Evolutionary conservation across 2,113 vertebrate genomes (phyloP).

Genomic region (Panurus biarmicus): DNA sequence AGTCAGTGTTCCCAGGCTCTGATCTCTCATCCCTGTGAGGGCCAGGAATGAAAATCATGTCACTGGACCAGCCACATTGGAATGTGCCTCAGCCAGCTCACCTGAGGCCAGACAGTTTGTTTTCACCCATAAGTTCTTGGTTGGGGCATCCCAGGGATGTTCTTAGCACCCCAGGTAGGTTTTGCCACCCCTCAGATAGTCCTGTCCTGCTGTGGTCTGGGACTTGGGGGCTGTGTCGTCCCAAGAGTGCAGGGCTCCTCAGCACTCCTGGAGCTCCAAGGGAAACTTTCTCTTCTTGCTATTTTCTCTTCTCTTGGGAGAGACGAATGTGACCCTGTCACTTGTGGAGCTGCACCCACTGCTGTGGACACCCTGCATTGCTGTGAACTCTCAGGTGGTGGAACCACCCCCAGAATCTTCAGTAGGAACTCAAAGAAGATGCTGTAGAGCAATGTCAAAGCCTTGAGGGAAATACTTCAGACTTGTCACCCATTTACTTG

Average conservation of each 20-base stretch:
- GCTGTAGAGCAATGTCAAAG: not conserved
- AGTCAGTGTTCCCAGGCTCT: not conserved
- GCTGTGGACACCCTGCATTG: not conserved
- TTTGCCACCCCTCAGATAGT: not conserved
- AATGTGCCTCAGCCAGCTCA: not conserved
- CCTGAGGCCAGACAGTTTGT: not conserved
- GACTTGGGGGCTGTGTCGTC: not conserved
- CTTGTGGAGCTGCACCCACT: not conserved
- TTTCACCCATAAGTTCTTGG: not conserved
- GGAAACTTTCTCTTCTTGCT: not conserved
- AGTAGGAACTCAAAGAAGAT: not conserved
- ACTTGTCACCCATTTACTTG: not conserved
- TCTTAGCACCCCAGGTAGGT: no score
- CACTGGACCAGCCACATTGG: not conserved
- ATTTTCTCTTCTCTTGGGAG: not conserved
- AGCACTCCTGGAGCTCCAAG: not conserved
- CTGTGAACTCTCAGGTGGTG: not conserved
- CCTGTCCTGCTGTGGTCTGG: not conserved
- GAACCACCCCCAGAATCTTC: not conserved
- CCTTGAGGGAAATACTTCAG: not conserved
- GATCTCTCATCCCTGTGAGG: not conserved
- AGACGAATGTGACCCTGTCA: fast-evolving
- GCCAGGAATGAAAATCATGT: not conserved
- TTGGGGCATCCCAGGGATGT: not conserved
- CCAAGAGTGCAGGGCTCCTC: not conserved